Evolutionary conservation across 2,888 invertebrate species (phyloP).

Genomic region (Xestia ashworthii): DNA sequence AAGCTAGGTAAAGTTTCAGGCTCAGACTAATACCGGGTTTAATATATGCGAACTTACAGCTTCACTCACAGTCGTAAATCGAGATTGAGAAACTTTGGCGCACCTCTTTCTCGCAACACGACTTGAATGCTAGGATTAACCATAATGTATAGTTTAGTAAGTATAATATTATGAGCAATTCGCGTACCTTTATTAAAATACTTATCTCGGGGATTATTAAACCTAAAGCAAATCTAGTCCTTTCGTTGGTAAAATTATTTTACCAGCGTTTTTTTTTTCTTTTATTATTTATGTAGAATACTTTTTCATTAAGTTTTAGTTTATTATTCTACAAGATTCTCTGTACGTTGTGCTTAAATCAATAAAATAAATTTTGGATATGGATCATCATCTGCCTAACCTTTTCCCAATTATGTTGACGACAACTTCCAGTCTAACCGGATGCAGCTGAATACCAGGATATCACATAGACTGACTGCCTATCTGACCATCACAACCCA

Average conservation of each 20-base stretch:
- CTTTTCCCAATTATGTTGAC: not conserved
- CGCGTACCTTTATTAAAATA: slow-evolving; percentile 28
- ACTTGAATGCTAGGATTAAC: slow-evolving; percentile 29
- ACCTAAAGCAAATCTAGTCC: not conserved
- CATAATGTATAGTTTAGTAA: slow-evolving; percentile 8
- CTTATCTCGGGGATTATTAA: not conserved
- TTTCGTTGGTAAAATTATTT: not conserved
- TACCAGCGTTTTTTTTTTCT: not conserved
- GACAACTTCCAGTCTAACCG: no score
- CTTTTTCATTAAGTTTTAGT: not conserved
- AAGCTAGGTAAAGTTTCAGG: slow-evolving; percentile 51
- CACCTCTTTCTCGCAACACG: slow-evolving; percentile 34
- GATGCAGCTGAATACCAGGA: no score
- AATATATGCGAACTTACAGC: slow-evolving; percentile 60
- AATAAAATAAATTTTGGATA: no score
- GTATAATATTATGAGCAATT: slow-evolving; percentile 12
- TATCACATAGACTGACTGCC: no score
- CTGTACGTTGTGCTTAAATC: not conserved
- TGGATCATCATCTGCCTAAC: no score
- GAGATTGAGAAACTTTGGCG: slow-evolving; percentile 62
- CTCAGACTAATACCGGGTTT: slow-evolving; percentile 50
- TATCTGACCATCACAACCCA: no score
- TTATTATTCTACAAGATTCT: not conserved
- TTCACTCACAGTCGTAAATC: slow-evolving; percentile 59
- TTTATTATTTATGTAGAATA: not conserved